phyloP scores from a whole-genome alignment of 2,888 invertebrate genomes.

The Leucophenga montana region DNA sequence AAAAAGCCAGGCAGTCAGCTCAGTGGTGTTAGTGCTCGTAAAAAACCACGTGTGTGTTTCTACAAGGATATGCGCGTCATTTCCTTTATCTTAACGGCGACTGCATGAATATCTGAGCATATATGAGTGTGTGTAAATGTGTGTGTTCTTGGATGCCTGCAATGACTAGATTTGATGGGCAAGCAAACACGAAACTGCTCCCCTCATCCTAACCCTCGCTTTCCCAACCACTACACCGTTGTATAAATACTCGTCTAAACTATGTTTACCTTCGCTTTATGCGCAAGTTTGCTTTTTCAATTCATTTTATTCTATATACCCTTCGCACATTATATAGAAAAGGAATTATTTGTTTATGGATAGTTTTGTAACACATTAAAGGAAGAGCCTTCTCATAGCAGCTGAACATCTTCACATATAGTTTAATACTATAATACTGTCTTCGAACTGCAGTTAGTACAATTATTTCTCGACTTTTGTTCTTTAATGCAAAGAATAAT shows the following conservation, averaged over 20 bases:
- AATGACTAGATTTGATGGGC: neutral
- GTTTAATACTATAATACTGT: no score
- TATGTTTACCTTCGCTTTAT: constrained; percentile 49
- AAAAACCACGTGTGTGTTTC: constrained; percentile 64
- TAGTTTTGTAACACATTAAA: no score
- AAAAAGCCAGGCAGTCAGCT: no score
- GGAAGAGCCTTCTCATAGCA: no score
- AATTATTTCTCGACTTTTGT: no score
- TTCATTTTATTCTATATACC: no score
- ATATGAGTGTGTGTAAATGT: constrained; percentile 39
- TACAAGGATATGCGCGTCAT: constrained; percentile 54
- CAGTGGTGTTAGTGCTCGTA: constrained; percentile 39
- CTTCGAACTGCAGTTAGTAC: no score
- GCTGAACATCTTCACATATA: no score
- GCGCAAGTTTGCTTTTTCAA: constrained; percentile 21
- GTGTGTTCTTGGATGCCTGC: constrained; percentile 22
- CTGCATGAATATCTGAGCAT: constrained; percentile 18
- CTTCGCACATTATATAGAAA: neutral
- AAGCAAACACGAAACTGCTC: constrained; percentile 19
- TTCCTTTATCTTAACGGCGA: neutral
- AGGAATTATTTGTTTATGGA: neutral
- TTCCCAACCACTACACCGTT: neutral
- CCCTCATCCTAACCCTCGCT: neutral
- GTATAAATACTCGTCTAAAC: constrained; percentile 39
- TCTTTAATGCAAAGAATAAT: no score